Conservation (phyloP, 2,113 vertebrate genomes). For the Apaloderma vittatum region DNA sequence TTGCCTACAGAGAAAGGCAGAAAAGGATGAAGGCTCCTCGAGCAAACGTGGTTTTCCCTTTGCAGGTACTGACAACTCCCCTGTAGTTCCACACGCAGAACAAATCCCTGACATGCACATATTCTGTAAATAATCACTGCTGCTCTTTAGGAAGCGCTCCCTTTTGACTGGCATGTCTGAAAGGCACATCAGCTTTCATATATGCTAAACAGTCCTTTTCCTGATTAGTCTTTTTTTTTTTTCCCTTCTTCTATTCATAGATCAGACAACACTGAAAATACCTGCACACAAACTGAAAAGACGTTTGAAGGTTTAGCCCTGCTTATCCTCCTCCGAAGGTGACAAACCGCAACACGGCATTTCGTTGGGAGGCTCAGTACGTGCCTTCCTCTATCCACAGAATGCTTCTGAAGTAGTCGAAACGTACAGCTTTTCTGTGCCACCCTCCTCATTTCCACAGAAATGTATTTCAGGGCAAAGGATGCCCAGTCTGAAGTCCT, state of each 20-base stretch:
- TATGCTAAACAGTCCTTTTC: slow-evolving; percentile 54
- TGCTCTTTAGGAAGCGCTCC: slow-evolving; percentile 11
- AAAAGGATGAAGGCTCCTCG: neutral
- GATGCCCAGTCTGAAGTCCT: neutral
- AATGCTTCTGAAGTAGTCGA: neutral
- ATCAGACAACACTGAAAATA: slow-evolving; percentile 57
- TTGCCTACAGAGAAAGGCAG: neutral
- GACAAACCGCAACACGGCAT: neutral
- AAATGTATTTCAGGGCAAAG: slow-evolving; percentile 33
- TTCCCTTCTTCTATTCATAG: slow-evolving; percentile 23
- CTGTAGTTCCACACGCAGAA: neutral
- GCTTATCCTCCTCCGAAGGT: neutral
- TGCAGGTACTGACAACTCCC: neutral
- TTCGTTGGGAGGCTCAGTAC: neutral
- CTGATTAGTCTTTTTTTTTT: slow-evolving; percentile 21
- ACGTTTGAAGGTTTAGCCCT: slow-evolving; percentile 38
- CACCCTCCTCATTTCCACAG: neutral
- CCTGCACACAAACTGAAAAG: neutral
- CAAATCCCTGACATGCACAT: neutral
- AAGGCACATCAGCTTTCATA: slow-evolving; percentile 66
- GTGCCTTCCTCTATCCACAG: neutral
- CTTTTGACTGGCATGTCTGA: slow-evolving; percentile 39
- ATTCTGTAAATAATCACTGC: neutral
- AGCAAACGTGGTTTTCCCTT: neutral
- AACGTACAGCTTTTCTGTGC: neutral